Conservation (phyloP, 2,888 invertebrate species). For the Nineta flava region DNA sequence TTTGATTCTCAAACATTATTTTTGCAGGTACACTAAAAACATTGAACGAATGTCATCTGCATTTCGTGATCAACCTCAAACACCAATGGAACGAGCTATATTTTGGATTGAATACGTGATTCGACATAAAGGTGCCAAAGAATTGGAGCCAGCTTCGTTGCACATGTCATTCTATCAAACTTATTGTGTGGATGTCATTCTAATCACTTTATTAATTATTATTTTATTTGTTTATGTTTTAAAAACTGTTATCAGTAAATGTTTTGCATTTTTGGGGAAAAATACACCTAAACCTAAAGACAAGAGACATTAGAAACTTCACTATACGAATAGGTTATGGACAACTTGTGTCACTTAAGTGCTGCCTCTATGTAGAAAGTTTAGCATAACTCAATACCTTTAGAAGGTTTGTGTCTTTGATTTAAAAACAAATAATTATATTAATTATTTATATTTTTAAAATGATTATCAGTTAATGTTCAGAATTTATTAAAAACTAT, state of each 20-base stretch:
- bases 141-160: conserved; percentile 11
- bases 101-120: conserved; percentile 15
- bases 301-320: too few relatives aligned
- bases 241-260: background rate
- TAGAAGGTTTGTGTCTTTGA: too few relatives aligned
- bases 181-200: conserved; percentile 11
- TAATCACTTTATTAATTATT: conserved; percentile 1
- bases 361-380: too few relatives aligned
- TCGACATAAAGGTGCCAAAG: conserved; percentile 12
- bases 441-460: too few relatives aligned
- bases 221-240: background rate
- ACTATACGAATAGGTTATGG: too few relatives aligned
- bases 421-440: too few relatives aligned
- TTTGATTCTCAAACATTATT: background rate
- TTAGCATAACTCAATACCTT: too few relatives aligned
- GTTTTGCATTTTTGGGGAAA: too few relatives aligned
- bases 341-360: too few relatives aligned
- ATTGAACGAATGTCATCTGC: conserved; percentile 11
- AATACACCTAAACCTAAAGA: too few relatives aligned
- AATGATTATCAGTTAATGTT: too few relatives aligned
- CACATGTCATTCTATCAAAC: conserved; percentile 11
- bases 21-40: conserved; percentile 13
- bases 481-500: too few relatives aligned
- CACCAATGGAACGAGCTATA: conserved; percentile 13
- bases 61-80: conserved; percentile 13